phyloP scores from a whole-genome alignment of 2,113 vertebrate genomes.

The Cynopterus brachyotis region DNA sequence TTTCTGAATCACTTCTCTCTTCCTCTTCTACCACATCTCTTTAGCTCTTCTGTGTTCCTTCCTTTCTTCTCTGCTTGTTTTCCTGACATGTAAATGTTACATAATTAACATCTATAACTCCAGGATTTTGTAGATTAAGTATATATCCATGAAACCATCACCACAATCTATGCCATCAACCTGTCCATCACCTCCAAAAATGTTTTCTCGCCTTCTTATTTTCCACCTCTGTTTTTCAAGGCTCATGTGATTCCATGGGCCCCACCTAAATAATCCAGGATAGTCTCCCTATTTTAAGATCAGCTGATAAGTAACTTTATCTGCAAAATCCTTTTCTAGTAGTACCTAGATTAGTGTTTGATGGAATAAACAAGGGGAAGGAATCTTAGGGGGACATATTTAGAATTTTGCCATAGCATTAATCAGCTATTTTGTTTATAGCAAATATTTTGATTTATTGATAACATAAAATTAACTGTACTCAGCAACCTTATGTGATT shows the following conservation, averaged over 20 bases:
- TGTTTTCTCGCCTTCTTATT: not conserved
- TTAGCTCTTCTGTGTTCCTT: not conserved
- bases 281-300: not conserved
- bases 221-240: not conserved
- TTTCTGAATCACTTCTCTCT: not conserved
- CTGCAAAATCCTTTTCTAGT: not conserved
- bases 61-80: not conserved
- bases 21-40: not conserved
- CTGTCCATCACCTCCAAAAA: not conserved
- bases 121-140: not conserved
- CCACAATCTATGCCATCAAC: not conserved
- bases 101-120: not conserved
- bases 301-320: not conserved
- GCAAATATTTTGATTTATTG: not conserved
- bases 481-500: not conserved
- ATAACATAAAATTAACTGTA: not conserved
- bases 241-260: not conserved
- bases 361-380: not conserved
- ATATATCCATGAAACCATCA: not conserved
- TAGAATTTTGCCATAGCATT: not conserved
- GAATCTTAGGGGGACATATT: not conserved
- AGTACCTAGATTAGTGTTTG: not conserved
- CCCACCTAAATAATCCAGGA: not conserved
- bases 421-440: not conserved
- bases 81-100: not conserved